phyloP scores from a whole-genome alignment of 2,113 vertebrate species.

The Uropsilus gracilis region DNA sequence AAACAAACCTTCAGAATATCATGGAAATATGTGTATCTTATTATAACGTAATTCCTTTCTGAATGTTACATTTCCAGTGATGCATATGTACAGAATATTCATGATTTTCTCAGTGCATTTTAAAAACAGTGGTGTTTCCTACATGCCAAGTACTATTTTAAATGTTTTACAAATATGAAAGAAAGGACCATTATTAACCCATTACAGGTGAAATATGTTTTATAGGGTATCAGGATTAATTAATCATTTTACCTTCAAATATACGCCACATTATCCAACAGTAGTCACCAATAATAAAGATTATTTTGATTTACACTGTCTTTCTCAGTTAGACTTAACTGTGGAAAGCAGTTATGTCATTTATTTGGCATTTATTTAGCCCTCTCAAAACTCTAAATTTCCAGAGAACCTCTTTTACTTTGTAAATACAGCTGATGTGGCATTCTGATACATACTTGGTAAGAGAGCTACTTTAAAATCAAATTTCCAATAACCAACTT shows the following conservation, averaged over 20 bases:
- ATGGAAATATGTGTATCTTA: conserved; percentile 7
- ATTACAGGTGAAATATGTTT: conserved; percentile 14
- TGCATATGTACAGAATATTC: background rate
- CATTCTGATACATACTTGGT: conserved; percentile 61
- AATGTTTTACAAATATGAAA: conserved; percentile 24
- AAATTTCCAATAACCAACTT: conserved; percentile 61
- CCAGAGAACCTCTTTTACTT: conserved; percentile 64
- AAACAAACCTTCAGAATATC: background rate
- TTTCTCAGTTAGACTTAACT: background rate
- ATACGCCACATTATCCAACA: conserved; percentile 21
- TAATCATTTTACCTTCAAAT: conserved; percentile 19
- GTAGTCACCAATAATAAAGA: conserved; percentile 42
- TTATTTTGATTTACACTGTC: conserved; percentile 16
- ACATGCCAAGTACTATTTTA: background rate
- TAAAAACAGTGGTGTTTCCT: background rate
- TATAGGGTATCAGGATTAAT: background rate
- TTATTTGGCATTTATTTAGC: background rate
- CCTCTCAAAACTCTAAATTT: background rate
- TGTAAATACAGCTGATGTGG: conserved; percentile 59
- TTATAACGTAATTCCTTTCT: conserved; percentile 17
- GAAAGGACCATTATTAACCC: background rate
- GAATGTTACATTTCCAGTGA: background rate
- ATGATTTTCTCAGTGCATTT: background rate
- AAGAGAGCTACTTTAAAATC: conserved; percentile 68
- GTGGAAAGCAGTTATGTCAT: conserved; percentile 17